Evolutionary conservation across 2,113 vertebrate species (phyloP).

Genomic region (Petroica traversi): DNA sequence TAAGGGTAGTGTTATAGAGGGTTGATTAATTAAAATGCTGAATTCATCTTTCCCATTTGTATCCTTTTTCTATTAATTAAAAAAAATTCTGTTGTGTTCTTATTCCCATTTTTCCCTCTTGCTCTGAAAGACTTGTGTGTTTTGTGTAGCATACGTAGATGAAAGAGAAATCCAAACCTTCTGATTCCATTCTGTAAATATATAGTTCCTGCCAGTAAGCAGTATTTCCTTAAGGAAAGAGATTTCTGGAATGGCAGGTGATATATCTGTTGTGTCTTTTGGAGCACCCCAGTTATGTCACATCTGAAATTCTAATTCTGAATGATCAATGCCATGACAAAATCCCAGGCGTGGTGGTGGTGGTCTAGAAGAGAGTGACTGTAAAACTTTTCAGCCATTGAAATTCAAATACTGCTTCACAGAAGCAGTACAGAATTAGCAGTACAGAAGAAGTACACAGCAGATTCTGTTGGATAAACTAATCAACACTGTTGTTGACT

Average conservation of each 20-base stretch:
- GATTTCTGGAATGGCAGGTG: neutral
- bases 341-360: neutral
- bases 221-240: neutral
- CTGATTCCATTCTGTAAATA: neutral
- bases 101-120: neutral
- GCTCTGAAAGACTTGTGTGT: neutral
- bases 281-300: neutral
- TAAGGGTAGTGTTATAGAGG: neutral
- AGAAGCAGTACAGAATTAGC: too few relatives aligned
- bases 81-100: neutral
- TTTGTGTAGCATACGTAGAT: neutral
- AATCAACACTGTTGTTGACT: neutral
- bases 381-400: neutral
- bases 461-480: neutral
- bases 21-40: neutral
- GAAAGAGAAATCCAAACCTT: neutral
- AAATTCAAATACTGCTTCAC: neutral
- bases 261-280: neutral
- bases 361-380: neutral
- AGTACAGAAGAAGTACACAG: too few relatives aligned
- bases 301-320: neutral
- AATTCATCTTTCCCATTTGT: neutral
- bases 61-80: neutral
- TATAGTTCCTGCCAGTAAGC: neutral
- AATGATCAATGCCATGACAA: neutral